A percentile compares a stretch with the other conserved stretches of the same genome.
These are phyloP conservation scores for Capreolus pygargus DNA, from an alignment of 2,113 vertebrate genomes.

Conservation along the genomic window DNA sequence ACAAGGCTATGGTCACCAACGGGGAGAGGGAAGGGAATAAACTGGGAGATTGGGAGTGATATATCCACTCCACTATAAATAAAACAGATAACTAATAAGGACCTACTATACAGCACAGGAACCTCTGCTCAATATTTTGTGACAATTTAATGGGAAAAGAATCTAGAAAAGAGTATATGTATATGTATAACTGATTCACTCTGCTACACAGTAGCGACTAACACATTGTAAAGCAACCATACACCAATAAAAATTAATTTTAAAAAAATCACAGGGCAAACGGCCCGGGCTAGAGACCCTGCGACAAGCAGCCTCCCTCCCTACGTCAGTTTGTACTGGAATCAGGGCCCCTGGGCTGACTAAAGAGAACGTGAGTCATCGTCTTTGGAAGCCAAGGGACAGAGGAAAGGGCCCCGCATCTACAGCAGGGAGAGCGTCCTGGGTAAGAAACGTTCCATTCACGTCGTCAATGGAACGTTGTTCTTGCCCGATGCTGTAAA, in stretches of 20 bases:
- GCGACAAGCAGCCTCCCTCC: not conserved
- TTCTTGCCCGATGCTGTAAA: conserved; percentile 42
- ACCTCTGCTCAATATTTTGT: not conserved
- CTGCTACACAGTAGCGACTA: not conserved
- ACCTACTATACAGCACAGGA: not conserved
- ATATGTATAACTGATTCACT: not conserved
- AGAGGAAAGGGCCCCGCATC: not conserved
- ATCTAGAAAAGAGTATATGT: not conserved
- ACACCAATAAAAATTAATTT: not conserved
- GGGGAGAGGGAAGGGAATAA: not conserved
- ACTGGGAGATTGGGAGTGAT: not conserved
- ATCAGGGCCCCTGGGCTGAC: not conserved
- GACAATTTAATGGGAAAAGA: not conserved
- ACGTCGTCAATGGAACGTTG: conserved; percentile 62
- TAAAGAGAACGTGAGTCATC: not conserved
- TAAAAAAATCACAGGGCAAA: not conserved
- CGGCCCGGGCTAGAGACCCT: not conserved
- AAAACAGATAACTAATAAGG: not conserved
- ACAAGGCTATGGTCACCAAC: not conserved
- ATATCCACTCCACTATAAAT: not conserved
- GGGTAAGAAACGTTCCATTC: conserved; percentile 67
- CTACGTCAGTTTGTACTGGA: not conserved
- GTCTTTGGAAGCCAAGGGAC: not conserved
- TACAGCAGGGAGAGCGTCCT: not conserved
- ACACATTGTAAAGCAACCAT: not conserved